Conservation (phyloP, 2,888 invertebrate genomes). For the Drosophila paramelanica region DNA sequence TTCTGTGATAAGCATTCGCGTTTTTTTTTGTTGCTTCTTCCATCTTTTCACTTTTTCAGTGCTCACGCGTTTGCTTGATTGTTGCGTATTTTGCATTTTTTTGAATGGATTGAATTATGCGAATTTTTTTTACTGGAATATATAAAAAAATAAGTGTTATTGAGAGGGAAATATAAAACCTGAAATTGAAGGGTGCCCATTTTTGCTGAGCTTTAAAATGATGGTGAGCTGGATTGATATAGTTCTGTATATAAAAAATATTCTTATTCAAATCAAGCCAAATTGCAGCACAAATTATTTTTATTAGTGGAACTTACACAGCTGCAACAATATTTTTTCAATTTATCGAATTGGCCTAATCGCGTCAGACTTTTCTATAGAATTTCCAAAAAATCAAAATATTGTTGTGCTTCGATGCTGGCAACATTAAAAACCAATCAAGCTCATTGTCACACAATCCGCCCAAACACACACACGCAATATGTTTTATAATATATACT, state of each 20-base stretch:
- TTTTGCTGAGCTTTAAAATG: background rate
- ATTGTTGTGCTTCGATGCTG: constrained; percentile 7
- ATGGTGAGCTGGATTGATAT: too few relatives aligned
- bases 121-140: background rate
- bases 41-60: constrained; percentile 8
- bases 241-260: too few relatives aligned
- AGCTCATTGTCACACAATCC: constrained; percentile 76
- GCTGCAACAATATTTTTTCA: background rate
- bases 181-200: background rate
- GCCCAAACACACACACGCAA: constrained; percentile 20
- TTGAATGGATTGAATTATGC: constrained; percentile 19
- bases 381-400: background rate
- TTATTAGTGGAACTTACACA: background rate
- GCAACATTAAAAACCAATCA: constrained; percentile 76
- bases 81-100: constrained; percentile 38
- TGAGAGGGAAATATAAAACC: background rate
- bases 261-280: too few relatives aligned
- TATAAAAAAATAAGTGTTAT: background rate
- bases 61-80: constrained; percentile 18
- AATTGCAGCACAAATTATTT: too few relatives aligned
- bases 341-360: background rate
- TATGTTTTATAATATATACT: constrained; percentile 14
- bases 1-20: constrained; percentile 51
- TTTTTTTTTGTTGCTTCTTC: background rate
- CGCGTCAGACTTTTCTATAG: constrained; percentile 2